phyloP scores from a whole-genome alignment of 2,113 vertebrate species.

The Hassar affinis region DNA sequence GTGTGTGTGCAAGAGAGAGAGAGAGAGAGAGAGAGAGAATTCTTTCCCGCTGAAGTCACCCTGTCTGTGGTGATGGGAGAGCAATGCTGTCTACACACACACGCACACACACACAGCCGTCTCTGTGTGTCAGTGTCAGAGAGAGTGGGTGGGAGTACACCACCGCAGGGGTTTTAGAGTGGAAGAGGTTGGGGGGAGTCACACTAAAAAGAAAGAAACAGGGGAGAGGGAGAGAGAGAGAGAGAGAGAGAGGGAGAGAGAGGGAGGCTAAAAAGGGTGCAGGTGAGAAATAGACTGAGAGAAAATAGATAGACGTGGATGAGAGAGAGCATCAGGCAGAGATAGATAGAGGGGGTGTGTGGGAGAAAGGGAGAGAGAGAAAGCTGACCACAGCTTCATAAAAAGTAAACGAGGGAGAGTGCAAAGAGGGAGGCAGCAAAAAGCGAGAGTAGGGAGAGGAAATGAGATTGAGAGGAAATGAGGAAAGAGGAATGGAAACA shows the following conservation, averaged over 20 bases:
- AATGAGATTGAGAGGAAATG: conserved; percentile 32
- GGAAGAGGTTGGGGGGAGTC: conserved; percentile 38
- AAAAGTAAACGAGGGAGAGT: conserved; percentile 16
- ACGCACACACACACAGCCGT: conserved; percentile 39
- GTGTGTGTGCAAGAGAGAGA: conserved; percentile 37
- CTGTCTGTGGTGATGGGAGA: conserved; percentile 57
- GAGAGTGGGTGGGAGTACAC: conserved; percentile 49
- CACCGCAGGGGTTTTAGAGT: conserved; percentile 50
- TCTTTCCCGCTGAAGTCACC: conserved; percentile 62
- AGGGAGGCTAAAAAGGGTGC: conserved; percentile 27
- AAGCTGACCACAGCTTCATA: conserved; percentile 29
- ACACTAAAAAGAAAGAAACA: conserved; percentile 18
- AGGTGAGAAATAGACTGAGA: conserved; percentile 40
- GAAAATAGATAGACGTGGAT: conserved; percentile 40
- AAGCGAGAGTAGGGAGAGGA: conserved; percentile 17
- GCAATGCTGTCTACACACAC: conserved; percentile 49
- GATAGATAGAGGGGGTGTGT: not conserved
- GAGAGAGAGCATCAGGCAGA: not conserved
- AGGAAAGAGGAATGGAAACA: conserved; percentile 21
- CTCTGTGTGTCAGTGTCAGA: conserved; percentile 51
- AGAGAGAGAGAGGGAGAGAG: not conserved
- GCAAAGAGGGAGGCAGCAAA: conserved; percentile 17
- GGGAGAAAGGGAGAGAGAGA: not conserved
- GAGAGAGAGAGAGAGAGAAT: conserved; percentile 55
- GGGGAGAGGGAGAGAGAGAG: conserved; percentile 38